Base-by-base conservation (phyloP, 1,140 invertebrate genomes). In the Halyomorpha halys region DNA sequence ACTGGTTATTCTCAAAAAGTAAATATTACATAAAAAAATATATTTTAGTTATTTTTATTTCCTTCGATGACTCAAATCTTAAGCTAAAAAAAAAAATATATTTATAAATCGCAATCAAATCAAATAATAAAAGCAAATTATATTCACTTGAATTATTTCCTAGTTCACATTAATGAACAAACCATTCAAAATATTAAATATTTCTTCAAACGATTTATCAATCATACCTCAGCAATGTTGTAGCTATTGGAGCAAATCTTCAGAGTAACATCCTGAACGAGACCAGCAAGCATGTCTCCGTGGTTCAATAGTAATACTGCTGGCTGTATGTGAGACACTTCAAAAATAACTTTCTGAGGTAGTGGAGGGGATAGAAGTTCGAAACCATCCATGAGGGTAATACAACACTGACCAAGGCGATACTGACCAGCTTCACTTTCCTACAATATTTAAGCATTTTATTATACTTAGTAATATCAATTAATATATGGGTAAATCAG, bases 341-440 rank as follows among this genome's bases (percentile, higher is more conserved):
- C 74, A 67, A 82, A 76, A n/a, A 67, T 67, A 0, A 74, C 67
- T 49, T 72, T 70, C 5, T 73, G 70, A 0, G 69, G 67, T 59
- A 80, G 65, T 0, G 76, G 74, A 64, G 80, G 79, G 0, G 82
- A 82, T 6, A 86, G 70, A 68, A 85, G 84, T 67, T 87, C 83
- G 56, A 86, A 68, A 59, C 79, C 79, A 19, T 77, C 77, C 3
- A 70, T 54, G 30, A 73, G 51, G 5, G 72, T 21, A 25, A 73
- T 54, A 39, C 72, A 74, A 5, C 76, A 65, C 70, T 81, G 79
- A 44, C 72, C 69, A 5, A 78, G 63, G 61, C 69, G 66, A 65
- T 73, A 80, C 21, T 68, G 64, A n/a, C 79, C 78, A 64, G 72
- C 68, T 27, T 73, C 71, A 19, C 64, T 61, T 14, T 72, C 70